A percentile compares a stretch with the other conserved stretches of the same genome.
phyloP scores from a whole-genome alignment of 2,888 invertebrate species.

The Papilio elwesi region DNA sequence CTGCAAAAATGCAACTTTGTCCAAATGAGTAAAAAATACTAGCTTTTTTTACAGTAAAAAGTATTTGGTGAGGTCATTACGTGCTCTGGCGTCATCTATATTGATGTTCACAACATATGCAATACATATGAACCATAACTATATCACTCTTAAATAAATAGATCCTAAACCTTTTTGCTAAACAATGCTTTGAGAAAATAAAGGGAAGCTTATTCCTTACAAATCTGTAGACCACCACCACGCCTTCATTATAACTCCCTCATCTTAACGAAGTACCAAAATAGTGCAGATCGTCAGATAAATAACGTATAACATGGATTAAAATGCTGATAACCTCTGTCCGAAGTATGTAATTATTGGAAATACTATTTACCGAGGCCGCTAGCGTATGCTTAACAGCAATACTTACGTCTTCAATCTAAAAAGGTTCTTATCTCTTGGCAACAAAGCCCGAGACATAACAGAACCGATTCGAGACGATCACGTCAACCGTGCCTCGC shows the following conservation, averaged over 20 bases:
- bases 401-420: conserved; percentile 36
- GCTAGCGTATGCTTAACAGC: conserved; percentile 47
- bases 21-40: too few species aligned
- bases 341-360: conserved; percentile 80
- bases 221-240: conserved; percentile 30
- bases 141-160: not conserved
- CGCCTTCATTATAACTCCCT: conserved; percentile 14
- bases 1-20: too few species aligned
- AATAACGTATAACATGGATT: conserved; percentile 70
- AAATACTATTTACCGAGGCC: conserved; percentile 76
- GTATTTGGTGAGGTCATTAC: too few species aligned
- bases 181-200: not conserved
- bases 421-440: conserved; percentile 54
- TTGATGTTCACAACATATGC: too few species aligned
- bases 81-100: too few species aligned
- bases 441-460: conserved; percentile 52
- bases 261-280: conserved; percentile 44
- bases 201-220: not conserved
- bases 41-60: too few species aligned
- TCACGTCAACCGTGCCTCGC: conserved; percentile 64
- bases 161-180: not conserved
- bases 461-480: conserved; percentile 49
- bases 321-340: conserved; percentile 80
- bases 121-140: too few species aligned
- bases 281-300: conserved; percentile 59